phyloP scores from a whole-genome alignment of 2,113 vertebrate genomes.

The Oenanthe oenanthe region DNA sequence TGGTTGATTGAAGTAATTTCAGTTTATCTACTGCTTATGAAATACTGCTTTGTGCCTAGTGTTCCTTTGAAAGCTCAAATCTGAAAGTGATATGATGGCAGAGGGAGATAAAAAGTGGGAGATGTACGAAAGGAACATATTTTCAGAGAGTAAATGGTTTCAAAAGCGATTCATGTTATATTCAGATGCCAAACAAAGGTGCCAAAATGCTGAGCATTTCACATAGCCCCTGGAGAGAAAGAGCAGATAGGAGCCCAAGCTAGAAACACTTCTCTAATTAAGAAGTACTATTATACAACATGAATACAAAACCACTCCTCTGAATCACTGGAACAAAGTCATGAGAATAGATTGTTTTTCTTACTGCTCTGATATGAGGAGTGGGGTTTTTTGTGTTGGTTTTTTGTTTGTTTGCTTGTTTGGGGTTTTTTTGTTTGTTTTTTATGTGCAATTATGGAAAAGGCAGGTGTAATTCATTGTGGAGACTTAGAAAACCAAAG shows the following conservation, averaged over 20 bases:
- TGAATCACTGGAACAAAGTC: background rate
- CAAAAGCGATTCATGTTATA: background rate
- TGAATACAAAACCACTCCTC: background rate
- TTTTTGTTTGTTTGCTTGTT: too few relatives aligned
- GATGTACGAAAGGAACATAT: background rate
- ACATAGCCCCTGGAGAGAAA: background rate
- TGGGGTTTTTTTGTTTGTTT: too few relatives aligned
- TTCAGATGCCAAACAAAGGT: background rate
- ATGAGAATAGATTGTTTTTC: background rate
- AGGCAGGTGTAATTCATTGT: background rate
- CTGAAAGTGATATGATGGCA: background rate
- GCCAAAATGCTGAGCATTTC: background rate
- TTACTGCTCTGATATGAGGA: background rate
- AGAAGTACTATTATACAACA: background rate
- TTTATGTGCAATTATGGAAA: background rate
- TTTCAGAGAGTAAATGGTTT: background rate
- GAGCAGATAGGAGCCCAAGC: background rate
- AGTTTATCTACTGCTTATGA: background rate
- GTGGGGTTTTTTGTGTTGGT: fast-evolving
- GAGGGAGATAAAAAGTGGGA: background rate
- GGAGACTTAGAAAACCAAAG: background rate
- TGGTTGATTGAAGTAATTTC: background rate
- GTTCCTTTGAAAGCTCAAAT: background rate
- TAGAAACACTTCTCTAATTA: background rate
- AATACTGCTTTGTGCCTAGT: background rate